Conservation (phyloP, 1,140 invertebrate species). For the Leptopilina clavipes region DNA sequence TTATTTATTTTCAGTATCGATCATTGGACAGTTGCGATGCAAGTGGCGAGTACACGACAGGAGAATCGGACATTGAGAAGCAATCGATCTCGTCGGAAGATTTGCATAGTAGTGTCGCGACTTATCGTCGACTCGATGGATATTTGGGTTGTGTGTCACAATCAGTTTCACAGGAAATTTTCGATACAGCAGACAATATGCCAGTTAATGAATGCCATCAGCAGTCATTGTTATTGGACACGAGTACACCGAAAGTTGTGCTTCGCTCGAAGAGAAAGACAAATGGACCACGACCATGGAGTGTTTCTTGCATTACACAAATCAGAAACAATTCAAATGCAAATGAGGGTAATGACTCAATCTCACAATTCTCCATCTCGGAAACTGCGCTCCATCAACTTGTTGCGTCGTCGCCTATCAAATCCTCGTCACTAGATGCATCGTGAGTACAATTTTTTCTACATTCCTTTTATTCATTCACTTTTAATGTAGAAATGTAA, state of each 20-base stretch:
- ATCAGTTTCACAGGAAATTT: constrained; percentile 77
- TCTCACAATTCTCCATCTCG: constrained; percentile 84
- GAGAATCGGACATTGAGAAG: constrained; percentile 82
- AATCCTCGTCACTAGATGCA: constrained; percentile 68
- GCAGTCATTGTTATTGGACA: constrained; percentile 46
- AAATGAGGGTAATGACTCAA: constrained; percentile 64
- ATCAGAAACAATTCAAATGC: constrained; percentile 66
- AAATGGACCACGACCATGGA: constrained; percentile 84
- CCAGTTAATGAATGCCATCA: constrained; percentile 58
- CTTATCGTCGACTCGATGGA: constrained; percentile 72
- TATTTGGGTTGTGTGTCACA: constrained; percentile 73
- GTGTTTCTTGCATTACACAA: constrained; percentile 87
- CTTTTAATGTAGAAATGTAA: not conserved
- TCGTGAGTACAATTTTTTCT: constrained; percentile 59
- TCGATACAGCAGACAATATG: constrained; percentile 69
- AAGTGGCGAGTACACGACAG: constrained; percentile 90
- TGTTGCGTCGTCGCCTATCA: constrained; percentile 66
- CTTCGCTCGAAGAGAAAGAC: constrained; percentile 71
- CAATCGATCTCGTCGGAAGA: constrained; percentile 85
- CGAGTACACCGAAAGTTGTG: constrained; percentile 70
- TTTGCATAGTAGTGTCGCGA: constrained; percentile 80
- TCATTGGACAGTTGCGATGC: constrained; percentile 85
- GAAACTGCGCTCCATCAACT: constrained; percentile 89
- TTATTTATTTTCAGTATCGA: constrained; percentile 39
- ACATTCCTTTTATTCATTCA: constrained; percentile 18